phyloP scores from a whole-genome alignment of 1,140 invertebrate species.

The Drosophila elegans region DNA sequence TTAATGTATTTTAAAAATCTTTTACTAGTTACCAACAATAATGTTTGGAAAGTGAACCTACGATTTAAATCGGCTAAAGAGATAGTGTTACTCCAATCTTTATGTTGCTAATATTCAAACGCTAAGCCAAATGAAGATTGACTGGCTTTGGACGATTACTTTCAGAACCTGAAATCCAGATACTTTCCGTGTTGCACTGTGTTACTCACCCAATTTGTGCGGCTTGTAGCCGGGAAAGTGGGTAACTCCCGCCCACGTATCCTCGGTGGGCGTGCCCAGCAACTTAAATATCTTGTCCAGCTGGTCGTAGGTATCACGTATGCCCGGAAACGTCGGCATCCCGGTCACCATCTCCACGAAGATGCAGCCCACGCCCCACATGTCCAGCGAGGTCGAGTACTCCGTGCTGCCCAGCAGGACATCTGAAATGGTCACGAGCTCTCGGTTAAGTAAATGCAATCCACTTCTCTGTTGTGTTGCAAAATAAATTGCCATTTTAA shows the following conservation, averaged over 20 bases:
- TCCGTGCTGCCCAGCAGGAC: constrained; percentile 98
- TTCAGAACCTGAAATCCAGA: too few species aligned
- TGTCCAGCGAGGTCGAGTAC: constrained; percentile 97
- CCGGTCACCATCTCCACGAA: constrained; percentile 99
- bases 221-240: constrained; percentile 94
- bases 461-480: constrained; percentile 31
- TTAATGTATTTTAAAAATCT: too few species aligned
- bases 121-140: too few species aligned
- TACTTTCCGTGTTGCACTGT: too few species aligned
- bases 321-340: constrained; percentile 97
- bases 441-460: constrained; percentile 72
- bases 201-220: constrained; percentile 88
- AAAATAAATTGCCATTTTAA: constrained; percentile 79
- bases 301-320: constrained; percentile 97
- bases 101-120: too few species aligned
- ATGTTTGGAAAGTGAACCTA: too few species aligned
- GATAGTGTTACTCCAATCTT: too few species aligned
- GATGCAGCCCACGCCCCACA: constrained; percentile 99
- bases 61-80: too few species aligned
- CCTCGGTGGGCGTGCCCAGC: constrained; percentile 95
- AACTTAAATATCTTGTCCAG: constrained; percentile 98
- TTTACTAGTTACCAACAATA: too few species aligned
- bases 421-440: constrained; percentile 86
- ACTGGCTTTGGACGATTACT: too few species aligned
- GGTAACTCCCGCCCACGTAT: constrained; percentile 95